Evolutionary conservation across 1,140 invertebrate species (phyloP).

Genomic region (Orchesella cincta): DNA sequence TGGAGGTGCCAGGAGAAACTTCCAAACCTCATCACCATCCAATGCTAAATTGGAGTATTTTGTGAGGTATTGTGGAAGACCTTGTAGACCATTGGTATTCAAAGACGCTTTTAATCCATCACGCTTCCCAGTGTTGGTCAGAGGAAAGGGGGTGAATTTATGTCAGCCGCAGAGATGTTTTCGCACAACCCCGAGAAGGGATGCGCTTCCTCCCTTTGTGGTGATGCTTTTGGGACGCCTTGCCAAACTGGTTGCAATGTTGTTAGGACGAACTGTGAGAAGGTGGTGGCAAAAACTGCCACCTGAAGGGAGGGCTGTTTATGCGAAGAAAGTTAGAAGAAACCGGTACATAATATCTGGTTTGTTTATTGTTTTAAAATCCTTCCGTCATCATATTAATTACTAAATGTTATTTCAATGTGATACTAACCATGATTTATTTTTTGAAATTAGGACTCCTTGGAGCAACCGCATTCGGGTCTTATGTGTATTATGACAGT

Average conservation of each 20-base stretch:
- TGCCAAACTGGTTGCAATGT: constrained; percentile 53
- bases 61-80: too few species aligned
- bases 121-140: too few species aligned
- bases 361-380: constrained; percentile 51
- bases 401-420: neutral
- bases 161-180: constrained; percentile 41
- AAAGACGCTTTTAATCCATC: too few species aligned
- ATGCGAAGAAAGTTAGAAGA: constrained; percentile 52
- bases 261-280: constrained; percentile 57
- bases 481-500: constrained; percentile 50
- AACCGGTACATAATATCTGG: constrained; percentile 53
- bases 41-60: too few species aligned
- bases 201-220: constrained; percentile 52
- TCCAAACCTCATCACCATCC: too few species aligned
- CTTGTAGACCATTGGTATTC: too few species aligned
- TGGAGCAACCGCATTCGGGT: constrained; percentile 28
- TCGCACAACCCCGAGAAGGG: constrained; percentile 53
- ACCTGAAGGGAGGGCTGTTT: constrained; percentile 52
- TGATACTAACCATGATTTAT: neutral
- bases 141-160: too few species aligned
- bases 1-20: too few species aligned
- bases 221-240: constrained; percentile 54
- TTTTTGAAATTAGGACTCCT: constrained; percentile 32
- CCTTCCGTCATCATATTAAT: constrained; percentile 45
- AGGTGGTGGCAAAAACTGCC: constrained; percentile 60